Base-by-base conservation (phyloP, 2,113 vertebrate genomes). In the Prochilodus magdalenae region DNA sequence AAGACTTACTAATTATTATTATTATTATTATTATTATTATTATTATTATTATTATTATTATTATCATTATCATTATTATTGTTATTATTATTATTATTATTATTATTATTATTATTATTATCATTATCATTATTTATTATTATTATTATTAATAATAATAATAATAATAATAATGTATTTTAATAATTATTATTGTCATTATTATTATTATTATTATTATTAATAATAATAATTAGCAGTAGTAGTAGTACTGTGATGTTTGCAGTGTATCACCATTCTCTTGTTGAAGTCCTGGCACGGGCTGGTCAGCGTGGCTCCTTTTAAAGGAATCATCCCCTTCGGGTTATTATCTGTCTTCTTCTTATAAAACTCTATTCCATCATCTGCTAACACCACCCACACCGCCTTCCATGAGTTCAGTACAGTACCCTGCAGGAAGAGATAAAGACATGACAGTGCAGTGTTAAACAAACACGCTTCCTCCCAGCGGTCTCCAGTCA, bases 271-370 rank as follows among this genome's bases (percentile, higher is more conserved):
- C 88, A 99, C 98, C 95, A 29, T 93, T 90, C 96, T 95, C 91
- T 97, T 99, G 76, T 90, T 90, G 85, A 96, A 99, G 80, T 98
- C 97, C 86, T 97, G 96, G 78, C 96, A 99, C 0, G 96, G 96
- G 78, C 91, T 97, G 18, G 84, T 90, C 57, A 99, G 71, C 1
- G 86, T 89, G 4, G 96, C 95, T 88, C 94, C 96, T 86, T 96
- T 98, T 5, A 99, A 86, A 3, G 98, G 97, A 70, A 99, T 93
- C 97, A 99, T 98, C 73, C 97, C 98, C 93, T 98, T 99, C 33
- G 98, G 95, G 63, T 91, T 96, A 44, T 72, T 93, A 83, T 99
- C 97, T 33, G 92, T 94, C 90, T 98, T 99, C 90, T 96, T 95
- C 87, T 98, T 98, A 85, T 96, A 99, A 93, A 96, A 97, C 84